Base-by-base conservation (phyloP, 2,113 vertebrate genomes). In the Struthio camelus region DNA sequence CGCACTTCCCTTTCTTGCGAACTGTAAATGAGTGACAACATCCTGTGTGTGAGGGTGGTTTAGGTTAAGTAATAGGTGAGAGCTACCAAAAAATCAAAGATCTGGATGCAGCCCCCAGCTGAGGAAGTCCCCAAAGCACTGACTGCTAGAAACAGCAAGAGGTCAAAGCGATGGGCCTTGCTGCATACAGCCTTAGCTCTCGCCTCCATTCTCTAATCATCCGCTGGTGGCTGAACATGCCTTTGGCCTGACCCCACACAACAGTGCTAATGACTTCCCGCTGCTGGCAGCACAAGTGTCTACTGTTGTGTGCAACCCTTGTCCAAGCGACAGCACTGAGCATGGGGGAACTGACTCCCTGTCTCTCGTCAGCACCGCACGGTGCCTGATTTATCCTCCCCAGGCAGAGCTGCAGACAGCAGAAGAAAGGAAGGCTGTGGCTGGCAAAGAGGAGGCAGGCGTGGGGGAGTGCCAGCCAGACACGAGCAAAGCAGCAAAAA, bases 251-350 rank as follows among this genome's bases (percentile, higher is more conserved):
- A 86, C 12, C 32, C 67, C 22, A 27, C 30, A 40, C 1, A 2
- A 80, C 53, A 59, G n/a, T 3, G 3, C 48, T 51, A 50, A 70
- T 38, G 53, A 65, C 25, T 32, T 73, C 44, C 40, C 44, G 25
- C 1, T 23, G 9, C 34, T 7, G 3, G 59, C 64, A 79, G 64
- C 61, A 46, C 32, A 48, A 81, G 34, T 0, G 1, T 69, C 50
- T 75, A 36, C 0, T 25, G 44, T 44, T 50, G 32, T 11, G 22
- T 0, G 1, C 10, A n/a, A 24, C 30, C 24, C 78, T 67, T 20
- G 20, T 4, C 9, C 48, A 34, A 0, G 1, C 3, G 0, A 72
- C 1, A 0, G 56, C 30, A 59, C 15, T 0, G 3, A 0, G 6
- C 85, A 51, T 48, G 87, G 42, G 23, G 8, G 48, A 69, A 36